Percentiles rank a stretch among this genome's conserved stretches.
Conservation (phyloP, 2,888 invertebrate genomes). For the Nomada fabriciana region DNA sequence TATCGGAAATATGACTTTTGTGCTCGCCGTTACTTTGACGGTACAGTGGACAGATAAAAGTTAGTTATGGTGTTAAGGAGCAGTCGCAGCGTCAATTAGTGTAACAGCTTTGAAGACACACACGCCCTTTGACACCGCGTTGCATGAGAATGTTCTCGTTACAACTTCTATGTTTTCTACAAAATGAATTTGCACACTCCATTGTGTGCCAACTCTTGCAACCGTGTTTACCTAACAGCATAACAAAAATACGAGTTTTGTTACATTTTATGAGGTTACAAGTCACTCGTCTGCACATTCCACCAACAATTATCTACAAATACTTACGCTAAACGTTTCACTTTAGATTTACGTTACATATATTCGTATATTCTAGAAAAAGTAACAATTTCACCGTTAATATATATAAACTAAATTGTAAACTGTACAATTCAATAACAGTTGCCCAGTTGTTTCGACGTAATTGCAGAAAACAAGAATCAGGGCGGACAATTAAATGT, state of each 20-base stretch:
- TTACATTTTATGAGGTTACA: no score
- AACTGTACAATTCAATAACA: no score
- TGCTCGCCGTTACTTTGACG: neutral
- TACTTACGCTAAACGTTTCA: no score
- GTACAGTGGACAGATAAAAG: constrained; percentile 3
- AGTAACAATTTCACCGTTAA: no score
- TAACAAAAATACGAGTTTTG: neutral
- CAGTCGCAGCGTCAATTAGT: constrained; percentile 46
- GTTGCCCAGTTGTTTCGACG: no score
- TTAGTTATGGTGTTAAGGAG: constrained; percentile 21
- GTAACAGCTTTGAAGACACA: constrained; percentile 58
- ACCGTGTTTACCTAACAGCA: neutral
- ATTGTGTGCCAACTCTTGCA: neutral
- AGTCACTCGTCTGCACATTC: no score
- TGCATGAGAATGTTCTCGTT: constrained; percentile 37
- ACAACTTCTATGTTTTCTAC: constrained; percentile 17
- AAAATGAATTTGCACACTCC: constrained; percentile 18
- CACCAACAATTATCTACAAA: no score
- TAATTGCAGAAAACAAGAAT: constrained; percentile 20
- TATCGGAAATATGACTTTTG: neutral
- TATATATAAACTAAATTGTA: no score
- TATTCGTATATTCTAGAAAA: no score
- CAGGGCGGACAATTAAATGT: constrained; percentile 24
- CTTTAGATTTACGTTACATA: no score
- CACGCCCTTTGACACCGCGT: constrained; percentile 40